Evolutionary conservation across 2,797 vertebrate genomes (phyloP).

Genomic region (Buphagus erythrorhynchus): DNA sequence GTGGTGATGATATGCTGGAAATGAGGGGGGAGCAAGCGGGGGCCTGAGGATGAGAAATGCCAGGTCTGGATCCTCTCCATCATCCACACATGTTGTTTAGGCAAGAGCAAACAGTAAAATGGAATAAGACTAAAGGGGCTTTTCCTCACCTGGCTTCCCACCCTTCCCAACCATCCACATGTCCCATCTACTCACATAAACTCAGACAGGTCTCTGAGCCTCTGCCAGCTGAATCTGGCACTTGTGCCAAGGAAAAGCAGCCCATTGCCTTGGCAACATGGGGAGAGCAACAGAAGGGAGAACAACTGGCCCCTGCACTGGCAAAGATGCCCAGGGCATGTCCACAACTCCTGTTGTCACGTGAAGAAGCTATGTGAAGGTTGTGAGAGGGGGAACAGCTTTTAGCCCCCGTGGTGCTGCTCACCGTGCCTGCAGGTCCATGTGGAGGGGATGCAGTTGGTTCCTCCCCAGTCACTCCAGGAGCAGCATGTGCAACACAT

Average conservation of each 20-base stretch:
- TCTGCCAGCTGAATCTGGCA: rapidly evolving
- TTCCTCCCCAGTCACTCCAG: neutral
- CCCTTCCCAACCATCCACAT: neutral
- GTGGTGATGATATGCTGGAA: neutral
- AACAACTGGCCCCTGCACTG: neutral
- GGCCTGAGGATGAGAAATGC: neutral
- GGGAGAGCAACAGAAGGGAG: neutral
- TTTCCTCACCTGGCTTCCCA: neutral
- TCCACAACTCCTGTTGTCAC: rapidly evolving
- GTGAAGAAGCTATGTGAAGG: neutral
- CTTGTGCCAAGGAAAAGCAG: neutral
- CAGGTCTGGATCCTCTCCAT: neutral
- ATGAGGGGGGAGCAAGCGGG: neutral
- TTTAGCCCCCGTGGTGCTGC: rapidly evolving
- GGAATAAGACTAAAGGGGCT: neutral
- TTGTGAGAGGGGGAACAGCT: neutral
- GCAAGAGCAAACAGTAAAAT: neutral
- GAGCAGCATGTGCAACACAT: neutral
- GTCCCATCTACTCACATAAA: neutral
- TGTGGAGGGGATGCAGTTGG: rapidly evolving
- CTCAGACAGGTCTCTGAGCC: neutral
- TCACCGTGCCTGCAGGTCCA: neutral
- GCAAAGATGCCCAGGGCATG: rapidly evolving
- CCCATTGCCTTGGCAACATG: neutral
- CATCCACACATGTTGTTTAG: neutral